These are phyloP conservation scores for Corythornis vintsioides DNA, from an alignment of 2,113 vertebrate species.

Conservation along the genomic window DNA sequence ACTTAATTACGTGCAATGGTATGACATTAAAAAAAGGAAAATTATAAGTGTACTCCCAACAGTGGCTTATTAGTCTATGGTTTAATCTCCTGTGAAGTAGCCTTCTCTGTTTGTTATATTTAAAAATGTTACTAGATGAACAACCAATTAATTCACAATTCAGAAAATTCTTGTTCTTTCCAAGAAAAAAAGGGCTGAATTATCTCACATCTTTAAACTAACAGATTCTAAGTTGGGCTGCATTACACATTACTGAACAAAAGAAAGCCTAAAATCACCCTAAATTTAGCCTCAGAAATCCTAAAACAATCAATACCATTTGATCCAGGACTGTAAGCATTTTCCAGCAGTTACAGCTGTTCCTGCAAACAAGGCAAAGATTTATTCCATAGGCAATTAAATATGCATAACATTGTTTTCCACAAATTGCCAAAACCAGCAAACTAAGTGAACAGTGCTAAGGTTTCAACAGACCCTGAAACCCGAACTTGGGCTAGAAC, in stretches of 20 bases:
- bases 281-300: not conserved
- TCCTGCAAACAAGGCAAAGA: slow-evolving; percentile 32
- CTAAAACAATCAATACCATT: slow-evolving; percentile 9
- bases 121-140: not conserved
- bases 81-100: not conserved
- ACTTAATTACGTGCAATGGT: not conserved
- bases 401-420: not conserved
- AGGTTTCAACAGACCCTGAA: not conserved
- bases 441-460: not conserved
- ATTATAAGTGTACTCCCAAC: not conserved
- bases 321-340: not conserved
- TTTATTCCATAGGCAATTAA: slow-evolving; percentile 47
- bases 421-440: slow-evolving; percentile 11
- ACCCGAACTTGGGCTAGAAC: not conserved
- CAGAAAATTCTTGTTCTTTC: not conserved
- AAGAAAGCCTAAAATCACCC: not conserved
- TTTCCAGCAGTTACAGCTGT: slow-evolving; percentile 28
- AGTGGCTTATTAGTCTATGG: not conserved
- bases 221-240: not conserved
- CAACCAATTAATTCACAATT: not conserved
- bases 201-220: not conserved
- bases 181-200: not conserved
- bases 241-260: not conserved
- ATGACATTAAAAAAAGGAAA: not conserved
- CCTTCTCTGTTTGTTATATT: not conserved